Evolutionary conservation across 2,888 invertebrate genomes (phyloP).

Genomic region (Apodemia hepburni): DNA sequence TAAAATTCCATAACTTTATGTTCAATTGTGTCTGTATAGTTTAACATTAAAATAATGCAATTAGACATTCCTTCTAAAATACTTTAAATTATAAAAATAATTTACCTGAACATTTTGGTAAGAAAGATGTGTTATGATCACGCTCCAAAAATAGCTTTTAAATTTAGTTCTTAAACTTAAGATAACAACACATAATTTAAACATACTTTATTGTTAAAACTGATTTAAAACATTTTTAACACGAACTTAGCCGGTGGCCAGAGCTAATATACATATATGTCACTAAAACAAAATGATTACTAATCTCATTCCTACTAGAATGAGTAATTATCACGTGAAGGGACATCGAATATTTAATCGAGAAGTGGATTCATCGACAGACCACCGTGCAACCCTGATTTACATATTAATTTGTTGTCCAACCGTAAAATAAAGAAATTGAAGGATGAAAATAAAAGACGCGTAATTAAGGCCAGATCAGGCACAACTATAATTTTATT

Average conservation of each 20-base stretch:
- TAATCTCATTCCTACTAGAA: slow-evolving; percentile 2
- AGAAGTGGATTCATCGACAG: slow-evolving; percentile 41
- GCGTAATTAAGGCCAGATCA: slow-evolving; percentile 62
- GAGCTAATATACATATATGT: neutral
- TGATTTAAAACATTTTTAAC: neutral
- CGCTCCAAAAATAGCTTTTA: too few species aligned
- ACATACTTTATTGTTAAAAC: neutral
- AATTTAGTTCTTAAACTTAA: too few species aligned
- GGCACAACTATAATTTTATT: slow-evolving; percentile 63
- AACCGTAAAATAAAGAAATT: slow-evolving; percentile 76
- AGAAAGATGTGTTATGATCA: too few species aligned
- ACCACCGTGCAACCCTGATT: slow-evolving; percentile 70
- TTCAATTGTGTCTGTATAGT: too few species aligned
- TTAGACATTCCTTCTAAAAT: too few species aligned
- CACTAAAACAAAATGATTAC: neutral
- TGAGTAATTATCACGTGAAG: slow-evolving; percentile 17
- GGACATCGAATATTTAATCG: slow-evolving; percentile 36
- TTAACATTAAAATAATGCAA: too few species aligned
- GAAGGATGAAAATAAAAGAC: slow-evolving; percentile 56
- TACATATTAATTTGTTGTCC: slow-evolving; percentile 76
- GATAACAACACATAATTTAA: too few species aligned
- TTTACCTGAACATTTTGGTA: too few species aligned
- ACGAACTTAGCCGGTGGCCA: neutral
- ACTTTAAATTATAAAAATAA: too few species aligned
- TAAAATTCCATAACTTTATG: too few species aligned